Evolutionary conservation across 2,113 vertebrate species (phyloP).

Genomic region (Lanius ludovicianus): DNA sequence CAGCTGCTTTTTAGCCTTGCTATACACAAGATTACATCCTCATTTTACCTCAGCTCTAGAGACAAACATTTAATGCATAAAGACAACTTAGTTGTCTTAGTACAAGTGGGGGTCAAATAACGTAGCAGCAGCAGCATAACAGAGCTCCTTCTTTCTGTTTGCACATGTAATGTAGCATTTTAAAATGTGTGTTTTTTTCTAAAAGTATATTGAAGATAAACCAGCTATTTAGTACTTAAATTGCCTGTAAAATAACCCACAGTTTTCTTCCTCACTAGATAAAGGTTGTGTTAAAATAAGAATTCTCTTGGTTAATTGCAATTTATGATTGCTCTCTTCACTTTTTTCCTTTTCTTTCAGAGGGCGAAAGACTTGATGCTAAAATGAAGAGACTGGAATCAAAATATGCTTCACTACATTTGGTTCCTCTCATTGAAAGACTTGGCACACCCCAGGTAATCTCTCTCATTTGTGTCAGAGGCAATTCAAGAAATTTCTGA

Average conservation of each 20-base stretch:
- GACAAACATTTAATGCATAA: not conserved
- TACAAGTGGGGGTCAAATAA: not conserved
- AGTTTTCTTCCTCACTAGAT: not conserved
- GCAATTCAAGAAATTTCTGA: not conserved
- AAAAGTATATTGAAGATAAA: not conserved
- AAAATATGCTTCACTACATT: conserved; percentile 85
- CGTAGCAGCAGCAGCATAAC: not conserved
- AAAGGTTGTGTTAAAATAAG: not conserved
- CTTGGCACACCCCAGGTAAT: conserved; percentile 88
- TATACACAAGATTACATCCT: not conserved
- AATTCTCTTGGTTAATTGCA: not conserved
- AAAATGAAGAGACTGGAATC: conserved; percentile 90
- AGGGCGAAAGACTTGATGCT: conserved; percentile 88
- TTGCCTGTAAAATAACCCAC: not conserved
- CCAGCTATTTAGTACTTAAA: not conserved
- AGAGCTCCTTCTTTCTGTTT: not conserved
- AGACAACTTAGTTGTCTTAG: not conserved
- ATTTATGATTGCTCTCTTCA: not conserved
- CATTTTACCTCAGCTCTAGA: not conserved
- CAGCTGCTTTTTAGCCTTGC: not conserved
- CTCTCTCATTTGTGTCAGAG: not conserved
- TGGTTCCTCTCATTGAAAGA: conserved; percentile 87
- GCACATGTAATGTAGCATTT: not conserved
- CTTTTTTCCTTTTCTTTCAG: conserved; percentile 43
- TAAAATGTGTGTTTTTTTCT: not conserved